Evolutionary conservation across 2,888 invertebrate genomes (phyloP).

Genomic region (Stratiomys singularior): DNA sequence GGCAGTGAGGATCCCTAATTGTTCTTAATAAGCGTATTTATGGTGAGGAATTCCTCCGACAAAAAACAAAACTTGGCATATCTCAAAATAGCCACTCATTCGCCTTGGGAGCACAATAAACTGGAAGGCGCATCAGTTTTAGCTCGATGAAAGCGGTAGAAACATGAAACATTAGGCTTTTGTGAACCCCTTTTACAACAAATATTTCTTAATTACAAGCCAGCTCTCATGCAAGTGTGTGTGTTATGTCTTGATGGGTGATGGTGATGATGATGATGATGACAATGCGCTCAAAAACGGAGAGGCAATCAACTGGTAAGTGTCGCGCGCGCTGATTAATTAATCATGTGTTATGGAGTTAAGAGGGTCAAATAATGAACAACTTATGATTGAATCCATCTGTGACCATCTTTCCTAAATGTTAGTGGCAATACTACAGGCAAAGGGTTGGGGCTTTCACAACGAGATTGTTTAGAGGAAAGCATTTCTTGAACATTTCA

Average conservation of each 20-base stretch:
- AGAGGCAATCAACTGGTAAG: conserved; percentile 44
- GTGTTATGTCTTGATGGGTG: no score
- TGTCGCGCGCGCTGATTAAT: conserved; percentile 53
- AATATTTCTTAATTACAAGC: conserved; percentile 47
- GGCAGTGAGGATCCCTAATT: conserved; percentile 45
- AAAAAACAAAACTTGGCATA: conserved; percentile 20
- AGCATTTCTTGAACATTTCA: no score
- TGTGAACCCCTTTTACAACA: conserved; percentile 34
- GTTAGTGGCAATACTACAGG: background rate
- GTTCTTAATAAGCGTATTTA: conserved; percentile 51
- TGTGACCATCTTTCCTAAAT: conserved; percentile 8
- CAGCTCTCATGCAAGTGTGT: background rate
- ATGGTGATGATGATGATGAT: background rate
- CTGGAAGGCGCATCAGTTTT: conserved; percentile 30
- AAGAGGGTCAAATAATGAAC: conserved; percentile 52
- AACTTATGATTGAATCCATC: conserved; percentile 48
- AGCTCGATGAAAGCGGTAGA: conserved; percentile 10
- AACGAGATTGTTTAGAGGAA: no score
- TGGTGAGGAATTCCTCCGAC: conserved; percentile 45
- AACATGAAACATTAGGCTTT: conserved; percentile 31
- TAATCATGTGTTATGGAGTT: conserved; percentile 50
- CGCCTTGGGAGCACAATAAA: conserved; percentile 26
- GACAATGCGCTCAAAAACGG: conserved; percentile 37
- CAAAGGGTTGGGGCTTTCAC: no score
- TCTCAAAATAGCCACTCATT: conserved; percentile 20